A percentile compares a stretch with the other conserved stretches of the same genome.
These are phyloP conservation scores for Mellilla xanthometata DNA, from an alignment of 2,888 invertebrate species.

Conservation along the genomic window DNA sequence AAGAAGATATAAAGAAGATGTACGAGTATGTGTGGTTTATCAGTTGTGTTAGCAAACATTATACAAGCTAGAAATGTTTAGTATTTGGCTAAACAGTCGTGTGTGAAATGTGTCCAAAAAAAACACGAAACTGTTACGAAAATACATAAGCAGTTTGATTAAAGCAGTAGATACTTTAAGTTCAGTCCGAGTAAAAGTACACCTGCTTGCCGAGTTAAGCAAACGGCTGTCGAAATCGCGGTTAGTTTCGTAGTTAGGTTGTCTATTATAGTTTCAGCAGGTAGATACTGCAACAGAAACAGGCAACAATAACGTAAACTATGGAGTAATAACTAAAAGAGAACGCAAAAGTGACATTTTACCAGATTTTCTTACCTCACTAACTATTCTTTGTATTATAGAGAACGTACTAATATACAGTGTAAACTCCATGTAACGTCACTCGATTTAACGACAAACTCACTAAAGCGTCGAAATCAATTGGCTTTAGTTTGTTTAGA, in stretches of 20 bases:
- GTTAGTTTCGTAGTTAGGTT: slow-evolving; percentile 31
- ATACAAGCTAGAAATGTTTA: too few species aligned
- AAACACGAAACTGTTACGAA: slow-evolving; percentile 8
- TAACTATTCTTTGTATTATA: slow-evolving; percentile 30
- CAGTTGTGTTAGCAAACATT: too few species aligned
- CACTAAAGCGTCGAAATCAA: too few species aligned
- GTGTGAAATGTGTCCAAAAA: too few species aligned
- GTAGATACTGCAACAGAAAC: slow-evolving; percentile 24
- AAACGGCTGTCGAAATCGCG: slow-evolving; percentile 27
- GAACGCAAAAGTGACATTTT: slow-evolving; percentile 35
- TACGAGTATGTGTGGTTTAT: too few species aligned
- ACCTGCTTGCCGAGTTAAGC: slow-evolving; percentile 16
- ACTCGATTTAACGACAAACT: too few species aligned
- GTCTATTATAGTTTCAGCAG: slow-evolving; percentile 25
- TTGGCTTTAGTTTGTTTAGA: too few species aligned
- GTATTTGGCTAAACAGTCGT: too few species aligned
- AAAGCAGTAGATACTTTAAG: slow-evolving; percentile 3
- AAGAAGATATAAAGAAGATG: too few species aligned
- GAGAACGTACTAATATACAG: too few species aligned
- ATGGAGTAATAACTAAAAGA: slow-evolving; percentile 30
- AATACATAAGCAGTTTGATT: slow-evolving; percentile 2
- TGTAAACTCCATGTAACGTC: too few species aligned
- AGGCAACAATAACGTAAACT: slow-evolving; percentile 29
- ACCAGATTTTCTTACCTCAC: slow-evolving; percentile 34
- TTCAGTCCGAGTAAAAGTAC: slow-evolving; percentile 15